Conservation (phyloP, 2,797 vertebrate genomes). For the Etheostoma nigrum region DNA sequence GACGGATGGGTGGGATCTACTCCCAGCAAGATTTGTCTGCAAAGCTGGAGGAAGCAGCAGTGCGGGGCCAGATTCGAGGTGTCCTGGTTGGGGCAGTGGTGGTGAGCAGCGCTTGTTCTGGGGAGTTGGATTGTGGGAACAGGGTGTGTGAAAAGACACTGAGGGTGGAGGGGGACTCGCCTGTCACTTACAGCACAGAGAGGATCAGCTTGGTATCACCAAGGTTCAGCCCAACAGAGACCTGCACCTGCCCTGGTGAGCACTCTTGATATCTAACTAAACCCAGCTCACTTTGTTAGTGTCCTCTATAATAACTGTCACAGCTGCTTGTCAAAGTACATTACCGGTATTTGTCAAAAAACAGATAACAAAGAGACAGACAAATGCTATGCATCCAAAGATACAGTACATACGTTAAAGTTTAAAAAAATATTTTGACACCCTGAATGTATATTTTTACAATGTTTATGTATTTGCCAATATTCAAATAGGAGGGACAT, state of each 20-base stretch:
- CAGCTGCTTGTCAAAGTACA: background rate
- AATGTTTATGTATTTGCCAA: background rate
- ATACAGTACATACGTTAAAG: background rate
- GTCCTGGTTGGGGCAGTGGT: slow-evolving; percentile 86
- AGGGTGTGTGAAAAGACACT: slow-evolving; percentile 90
- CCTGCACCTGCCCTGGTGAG: slow-evolving; percentile 83
- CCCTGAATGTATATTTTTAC: background rate
- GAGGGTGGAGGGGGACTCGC: slow-evolving; percentile 84
- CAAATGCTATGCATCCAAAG: slow-evolving; percentile 1
- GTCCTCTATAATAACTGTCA: background rate
- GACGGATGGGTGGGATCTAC: slow-evolving; percentile 77
- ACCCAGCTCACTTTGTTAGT: background rate
- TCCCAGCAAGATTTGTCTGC: slow-evolving; percentile 85
- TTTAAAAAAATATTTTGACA: background rate
- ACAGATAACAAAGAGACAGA: background rate
- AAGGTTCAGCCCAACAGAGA: slow-evolving; percentile 77
- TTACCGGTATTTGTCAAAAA: background rate
- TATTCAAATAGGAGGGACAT: slow-evolving; percentile 85
- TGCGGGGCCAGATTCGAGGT: slow-evolving; percentile 87
- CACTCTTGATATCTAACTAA: background rate
- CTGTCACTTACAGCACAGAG: slow-evolving; percentile 92
- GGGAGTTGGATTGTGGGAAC: slow-evolving; percentile 89
- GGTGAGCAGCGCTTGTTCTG: slow-evolving; percentile 88
- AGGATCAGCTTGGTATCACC: slow-evolving; percentile 92
- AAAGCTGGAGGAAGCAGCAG: slow-evolving; percentile 88